A percentile compares a stretch with the other conserved stretches of the same genome.
These are phyloP conservation scores for Himalopsyche phryganea DNA, from an alignment of 1,140 invertebrate species.

Conservation along the genomic window DNA sequence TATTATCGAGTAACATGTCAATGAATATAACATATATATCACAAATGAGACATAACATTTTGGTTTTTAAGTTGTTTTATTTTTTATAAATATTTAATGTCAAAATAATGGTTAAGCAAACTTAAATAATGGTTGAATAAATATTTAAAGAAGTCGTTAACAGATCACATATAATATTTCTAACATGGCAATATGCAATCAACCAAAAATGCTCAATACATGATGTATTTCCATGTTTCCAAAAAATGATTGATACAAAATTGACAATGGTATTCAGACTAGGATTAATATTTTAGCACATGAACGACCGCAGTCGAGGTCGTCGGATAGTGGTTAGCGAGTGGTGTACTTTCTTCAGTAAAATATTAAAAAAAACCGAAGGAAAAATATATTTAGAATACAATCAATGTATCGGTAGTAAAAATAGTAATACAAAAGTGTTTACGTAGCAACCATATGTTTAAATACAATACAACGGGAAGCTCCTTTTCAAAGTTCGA, in stretches of 20 bases:
- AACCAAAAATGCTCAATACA: no score
- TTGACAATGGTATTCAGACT: neutral
- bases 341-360: neutral
- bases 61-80: neutral
- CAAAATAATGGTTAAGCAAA: no score
- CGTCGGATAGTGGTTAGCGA: neutral
- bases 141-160: no score
- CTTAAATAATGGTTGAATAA: no score
- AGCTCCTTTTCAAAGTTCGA: neutral
- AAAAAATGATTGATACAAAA: no score
- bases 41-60: neutral
- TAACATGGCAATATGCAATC: no score
- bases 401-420: neutral
- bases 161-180: no score
- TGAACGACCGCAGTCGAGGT: neutral
- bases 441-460: neutral
- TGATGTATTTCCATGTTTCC: no score
- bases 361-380: constrained; percentile 1
- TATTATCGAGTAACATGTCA: no score
- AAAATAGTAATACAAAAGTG: neutral
- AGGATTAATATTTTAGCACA: constrained; percentile 1
- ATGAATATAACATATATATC: no score
- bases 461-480: neutral
- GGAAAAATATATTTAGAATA: neutral
- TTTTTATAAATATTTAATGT: neutral